Evolutionary conservation across 2,113 vertebrate species (phyloP).

Genomic region (Pycnonotus jocosus): DNA sequence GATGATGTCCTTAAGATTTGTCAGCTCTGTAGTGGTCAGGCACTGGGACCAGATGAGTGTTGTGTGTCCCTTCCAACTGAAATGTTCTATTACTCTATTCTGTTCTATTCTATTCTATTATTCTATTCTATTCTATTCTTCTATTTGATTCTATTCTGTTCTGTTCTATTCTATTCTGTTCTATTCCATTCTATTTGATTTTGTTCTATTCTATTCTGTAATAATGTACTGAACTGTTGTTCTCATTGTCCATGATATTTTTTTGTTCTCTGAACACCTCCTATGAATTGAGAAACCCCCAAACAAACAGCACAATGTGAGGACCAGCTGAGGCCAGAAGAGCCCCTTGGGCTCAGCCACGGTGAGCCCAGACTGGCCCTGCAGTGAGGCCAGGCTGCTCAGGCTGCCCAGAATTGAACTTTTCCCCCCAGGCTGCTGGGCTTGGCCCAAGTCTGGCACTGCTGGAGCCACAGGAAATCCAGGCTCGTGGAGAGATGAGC

Average conservation of each 20-base stretch:
- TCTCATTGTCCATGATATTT: not conserved
- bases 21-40: not conserved
- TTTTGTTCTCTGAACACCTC: not conserved
- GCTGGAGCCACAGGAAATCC: not conserved
- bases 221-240: not conserved
- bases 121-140: not conserved
- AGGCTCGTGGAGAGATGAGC: not conserved
- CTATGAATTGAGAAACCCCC: fast-evolving
- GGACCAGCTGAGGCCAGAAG: not conserved
- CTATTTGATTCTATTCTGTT: not conserved
- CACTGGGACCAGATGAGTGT: not conserved
- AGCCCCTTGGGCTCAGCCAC: too few species aligned
- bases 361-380: not conserved
- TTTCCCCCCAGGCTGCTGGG: not conserved
- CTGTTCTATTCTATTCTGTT: not conserved
- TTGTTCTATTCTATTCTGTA: not conserved
- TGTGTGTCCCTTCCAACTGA: not conserved
- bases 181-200: not conserved
- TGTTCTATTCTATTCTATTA: not conserved
- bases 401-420: too few species aligned
- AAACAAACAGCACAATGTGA: not conserved
- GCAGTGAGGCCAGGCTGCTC: not conserved
- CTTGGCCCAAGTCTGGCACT: not conserved
- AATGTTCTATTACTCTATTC: not conserved
- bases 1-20: not conserved